Base-by-base conservation (phyloP, 2,113 vertebrate species). In the Plestiodon gilberti region DNA sequence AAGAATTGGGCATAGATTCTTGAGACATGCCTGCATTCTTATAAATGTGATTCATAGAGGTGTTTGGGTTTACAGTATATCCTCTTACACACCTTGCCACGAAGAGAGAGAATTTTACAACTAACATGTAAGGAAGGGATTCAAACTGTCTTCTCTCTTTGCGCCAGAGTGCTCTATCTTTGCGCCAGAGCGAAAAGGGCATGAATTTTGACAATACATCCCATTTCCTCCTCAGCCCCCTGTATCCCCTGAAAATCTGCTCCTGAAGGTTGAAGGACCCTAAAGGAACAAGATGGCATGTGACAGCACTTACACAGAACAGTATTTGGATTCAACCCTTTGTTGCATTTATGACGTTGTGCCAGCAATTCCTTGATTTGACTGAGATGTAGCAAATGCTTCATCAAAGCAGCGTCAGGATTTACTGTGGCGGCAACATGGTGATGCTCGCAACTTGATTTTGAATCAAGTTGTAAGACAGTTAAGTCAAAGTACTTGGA, bases 21-120 rank as follows among this genome's bases (percentile, higher is more conserved):
- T 57, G 18, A 9, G 59, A 59, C 35, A 57, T 57, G 14, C 15
- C 52, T 71, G 33, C 3, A 55, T 70, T 33, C 20, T 70, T 82
- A 70, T 33, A 70, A 13, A 2, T 48, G 30, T 62, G 33, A 35
- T 84, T 23, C 61, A 38, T 5, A 55, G 74, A 20, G 6, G 4
- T 25, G 13, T 67, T 30, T 40, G 17, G 52, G 25, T 48, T 85
- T 35, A n/a, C n/a, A n/a, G n/a, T n/a, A 18, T n/a, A 65, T 18
- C 22, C 9, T 38, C 77, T 78, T 65, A 82, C 33, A 87, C 84
- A 18, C 57, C 30, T 78, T 71, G n/a, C 48, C 84, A 85, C 25
- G 89, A 28, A 64, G 78, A 64, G 43, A 57, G 38, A 70, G 52
- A 78, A 85, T 91, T 84, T 91, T 43, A 10, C 20, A n/a, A 48